Conservation (phyloP, 2,888 invertebrate genomes). For the Lissocephala sabroskyi region DNA sequence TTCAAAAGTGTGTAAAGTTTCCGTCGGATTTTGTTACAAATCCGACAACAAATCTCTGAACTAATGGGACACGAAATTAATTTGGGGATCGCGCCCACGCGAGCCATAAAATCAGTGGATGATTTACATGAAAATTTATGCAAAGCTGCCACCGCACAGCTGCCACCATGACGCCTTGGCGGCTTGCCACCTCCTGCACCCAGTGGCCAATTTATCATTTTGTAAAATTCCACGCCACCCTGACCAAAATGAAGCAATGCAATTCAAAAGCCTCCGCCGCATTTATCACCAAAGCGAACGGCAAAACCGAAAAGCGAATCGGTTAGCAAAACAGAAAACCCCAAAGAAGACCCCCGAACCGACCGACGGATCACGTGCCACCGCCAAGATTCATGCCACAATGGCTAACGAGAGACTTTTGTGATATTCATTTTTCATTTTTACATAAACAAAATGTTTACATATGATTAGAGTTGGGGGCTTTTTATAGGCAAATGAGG, state of each 20-base stretch:
- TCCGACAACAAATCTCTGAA: no score
- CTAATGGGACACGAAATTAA: constrained; percentile 55
- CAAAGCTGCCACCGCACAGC: constrained; percentile 25
- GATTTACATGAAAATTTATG: constrained; percentile 49
- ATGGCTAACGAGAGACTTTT: neutral
- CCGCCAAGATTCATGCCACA: constrained; percentile 22
- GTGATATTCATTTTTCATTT: constrained; percentile 29
- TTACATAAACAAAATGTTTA: constrained; percentile 33
- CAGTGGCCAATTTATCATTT: constrained; percentile 59
- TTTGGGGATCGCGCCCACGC: constrained; percentile 41
- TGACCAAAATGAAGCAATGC: constrained; percentile 34
- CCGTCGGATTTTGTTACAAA: no score
- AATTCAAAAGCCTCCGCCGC: constrained; percentile 30
- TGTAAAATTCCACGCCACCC: constrained; percentile 48
- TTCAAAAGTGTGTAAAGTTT: no score
- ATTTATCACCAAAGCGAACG: constrained; percentile 24
- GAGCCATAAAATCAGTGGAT: constrained; percentile 48
- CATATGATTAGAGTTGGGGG: constrained; percentile 25
- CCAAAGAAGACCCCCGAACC: no score
- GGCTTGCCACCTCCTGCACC: constrained; percentile 53
- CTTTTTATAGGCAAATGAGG: constrained; percentile 36
- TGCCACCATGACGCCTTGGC: constrained; percentile 32
- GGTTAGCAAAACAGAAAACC: constrained; percentile 33
- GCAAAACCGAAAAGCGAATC: neutral
- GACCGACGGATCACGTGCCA: constrained; percentile 42